phyloP scores from a whole-genome alignment of 2,113 vertebrate genomes.

The Thalassarche chlororhynchos region DNA sequence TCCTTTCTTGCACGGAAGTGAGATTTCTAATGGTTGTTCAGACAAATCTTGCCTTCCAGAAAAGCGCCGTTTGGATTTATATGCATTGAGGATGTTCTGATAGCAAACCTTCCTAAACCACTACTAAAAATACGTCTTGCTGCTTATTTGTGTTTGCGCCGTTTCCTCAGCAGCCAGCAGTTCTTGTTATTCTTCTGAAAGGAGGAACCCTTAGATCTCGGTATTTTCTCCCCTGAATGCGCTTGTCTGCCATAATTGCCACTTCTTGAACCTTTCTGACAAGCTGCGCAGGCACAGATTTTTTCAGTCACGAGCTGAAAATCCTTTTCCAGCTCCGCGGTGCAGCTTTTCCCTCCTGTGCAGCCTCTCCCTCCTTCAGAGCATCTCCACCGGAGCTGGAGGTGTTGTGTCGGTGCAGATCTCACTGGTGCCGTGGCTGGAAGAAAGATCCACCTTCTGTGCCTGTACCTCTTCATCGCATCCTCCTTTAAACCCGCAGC shows the following conservation, averaged over 20 bases:
- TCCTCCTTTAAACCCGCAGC: background rate
- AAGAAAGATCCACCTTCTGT: background rate
- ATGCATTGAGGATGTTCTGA: rapidly evolving
- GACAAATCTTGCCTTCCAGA: background rate
- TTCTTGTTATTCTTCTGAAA: background rate
- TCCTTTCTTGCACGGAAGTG: background rate
- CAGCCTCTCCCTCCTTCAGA: background rate
- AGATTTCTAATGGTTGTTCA: rapidly evolving
- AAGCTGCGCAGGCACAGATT: background rate
- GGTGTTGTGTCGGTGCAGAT: background rate
- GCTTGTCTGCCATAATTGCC: background rate
- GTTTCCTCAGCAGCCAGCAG: background rate
- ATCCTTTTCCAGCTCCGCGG: background rate
- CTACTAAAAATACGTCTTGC: background rate
- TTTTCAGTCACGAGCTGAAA: background rate
- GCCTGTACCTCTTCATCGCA: rapidly evolving
- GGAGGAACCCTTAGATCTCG: background rate
- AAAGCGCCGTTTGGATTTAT: background rate
- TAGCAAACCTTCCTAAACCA: background rate
- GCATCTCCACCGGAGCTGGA: rapidly evolving
- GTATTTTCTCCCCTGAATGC: background rate
- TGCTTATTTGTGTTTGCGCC: background rate
- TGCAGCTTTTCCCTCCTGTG: background rate
- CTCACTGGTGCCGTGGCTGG: background rate
- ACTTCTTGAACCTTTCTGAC: background rate